Evolutionary conservation across 2,888 invertebrate species (phyloP).

Genomic region (Macaria liturata): DNA sequence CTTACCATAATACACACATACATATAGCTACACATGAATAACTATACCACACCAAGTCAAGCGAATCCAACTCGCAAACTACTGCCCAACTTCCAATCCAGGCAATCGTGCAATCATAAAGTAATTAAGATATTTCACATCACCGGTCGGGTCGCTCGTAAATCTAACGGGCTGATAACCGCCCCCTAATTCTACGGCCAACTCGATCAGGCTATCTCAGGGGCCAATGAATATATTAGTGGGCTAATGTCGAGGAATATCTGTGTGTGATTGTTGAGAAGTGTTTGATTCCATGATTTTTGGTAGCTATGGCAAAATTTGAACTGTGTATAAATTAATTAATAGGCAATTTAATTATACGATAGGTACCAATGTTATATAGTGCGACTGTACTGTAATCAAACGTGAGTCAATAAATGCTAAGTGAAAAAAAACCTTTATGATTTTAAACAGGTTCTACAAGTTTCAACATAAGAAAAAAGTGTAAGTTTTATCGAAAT

Average conservation of each 20-base stretch:
- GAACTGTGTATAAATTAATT: too few species aligned
- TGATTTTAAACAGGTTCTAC: too few species aligned
- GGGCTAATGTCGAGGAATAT: not conserved
- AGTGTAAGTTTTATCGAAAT: too few species aligned
- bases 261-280: not conserved
- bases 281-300: not conserved
- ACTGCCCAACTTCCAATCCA: slow-evolving; percentile 30
- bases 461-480: too few species aligned
- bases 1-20: too few species aligned
- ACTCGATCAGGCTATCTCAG: slow-evolving; percentile 51
- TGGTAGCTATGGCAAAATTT: not conserved
- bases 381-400: too few species aligned
- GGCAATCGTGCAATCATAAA: slow-evolving; percentile 49
- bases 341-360: too few species aligned
- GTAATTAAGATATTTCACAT: slow-evolving; percentile 64
- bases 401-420: too few species aligned
- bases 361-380: too few species aligned
- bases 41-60: slow-evolving; percentile 6
- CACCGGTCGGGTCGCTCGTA: slow-evolving; percentile 44
- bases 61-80: slow-evolving; percentile 19
- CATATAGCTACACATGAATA: not conserved
- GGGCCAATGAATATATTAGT: slow-evolving; percentile 59
- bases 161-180: slow-evolving; percentile 48
- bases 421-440: too few species aligned
- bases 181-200: slow-evolving; percentile 43